Base-by-base conservation (phyloP, 1,140 invertebrate species). In the Brachionus koreanus region DNA sequence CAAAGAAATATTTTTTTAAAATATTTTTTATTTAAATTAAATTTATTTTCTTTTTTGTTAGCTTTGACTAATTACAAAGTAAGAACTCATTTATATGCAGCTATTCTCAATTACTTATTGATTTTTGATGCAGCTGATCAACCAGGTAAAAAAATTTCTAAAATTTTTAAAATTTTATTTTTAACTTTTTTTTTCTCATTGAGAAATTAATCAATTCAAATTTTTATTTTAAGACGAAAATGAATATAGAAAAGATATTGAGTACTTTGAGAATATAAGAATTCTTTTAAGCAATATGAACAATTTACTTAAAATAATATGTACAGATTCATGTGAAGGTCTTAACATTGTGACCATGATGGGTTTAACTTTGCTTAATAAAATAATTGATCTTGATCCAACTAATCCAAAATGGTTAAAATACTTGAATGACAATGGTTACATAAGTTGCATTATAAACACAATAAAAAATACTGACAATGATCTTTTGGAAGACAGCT, bases 291-390 rank as follows among this genome's bases (percentile, higher is more conserved):
- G 25, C 3, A 79, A 79, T 12, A 61, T 65, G 76, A 65, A 65
- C 19, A 79, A 61, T 39, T 35, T 79, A n/a, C 37, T 79, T 0
- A 57, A 65, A 43, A 39, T 79, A 13, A 7, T 79, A 5, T 79
- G 76, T 16, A 39, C 76, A 3, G 76, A 79, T 13, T 57, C 76
- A 61, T 79, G 76, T n/a, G 76, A 79, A n/a, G 76, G 76, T 10
- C 19, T 79, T 10, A 79, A 79, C 37, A 65, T 79, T 42, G 57
- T 52, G 9, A 79, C 76, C 33, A 79, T 79, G 76, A 79, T 79
- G 76, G 76, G 76, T 43, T 25, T 79, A 19, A 33, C 49, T 19
- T n/a, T 79, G 9, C 29, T 79, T 1, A 79, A 79, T 37, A 57
- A 65, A 43, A 57, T 79, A 16, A 79, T 57, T 12, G 76, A 65